These are phyloP conservation scores for Caradrina clavipalpis DNA, from an alignment of 2,888 invertebrate species.

Conservation along the genomic window DNA sequence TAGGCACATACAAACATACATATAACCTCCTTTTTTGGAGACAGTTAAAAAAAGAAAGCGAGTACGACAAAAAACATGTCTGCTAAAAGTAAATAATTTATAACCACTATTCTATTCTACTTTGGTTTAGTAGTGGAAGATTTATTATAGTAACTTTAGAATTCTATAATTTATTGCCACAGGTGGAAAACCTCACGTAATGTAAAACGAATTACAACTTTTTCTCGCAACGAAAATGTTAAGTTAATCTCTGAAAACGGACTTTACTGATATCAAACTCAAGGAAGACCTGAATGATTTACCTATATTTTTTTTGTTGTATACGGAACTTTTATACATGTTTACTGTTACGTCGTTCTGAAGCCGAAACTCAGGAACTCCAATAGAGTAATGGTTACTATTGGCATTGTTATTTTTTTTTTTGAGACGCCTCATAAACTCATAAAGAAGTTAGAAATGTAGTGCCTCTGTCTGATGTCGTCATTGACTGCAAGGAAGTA, in stretches of 20 bases:
- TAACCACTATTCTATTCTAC: conserved; percentile 8
- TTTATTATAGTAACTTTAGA: conserved; percentile 23
- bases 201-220: conserved; percentile 22
- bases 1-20: too few species aligned
- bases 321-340: not conserved
- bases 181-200: conserved; percentile 32
- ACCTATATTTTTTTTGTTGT: not conserved
- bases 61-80: not conserved
- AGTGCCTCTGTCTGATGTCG: too few species aligned
- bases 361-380: too few species aligned
- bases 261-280: not conserved
- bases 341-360: too few species aligned
- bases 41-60: not conserved
- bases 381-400: too few species aligned
- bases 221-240: conserved; percentile 19
- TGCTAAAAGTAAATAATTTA: conserved; percentile 10
- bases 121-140: conserved; percentile 18
- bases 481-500: too few species aligned
- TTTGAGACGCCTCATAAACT: too few species aligned
- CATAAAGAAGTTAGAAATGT: too few species aligned
- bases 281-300: not conserved
- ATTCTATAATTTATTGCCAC: conserved; percentile 32
- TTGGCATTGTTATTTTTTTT: too few species aligned
- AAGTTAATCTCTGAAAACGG: conserved; percentile 1
- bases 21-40: too few species aligned